Conservation (phyloP, 2,797 vertebrate species). For the Semotilus atromaculatus region DNA sequence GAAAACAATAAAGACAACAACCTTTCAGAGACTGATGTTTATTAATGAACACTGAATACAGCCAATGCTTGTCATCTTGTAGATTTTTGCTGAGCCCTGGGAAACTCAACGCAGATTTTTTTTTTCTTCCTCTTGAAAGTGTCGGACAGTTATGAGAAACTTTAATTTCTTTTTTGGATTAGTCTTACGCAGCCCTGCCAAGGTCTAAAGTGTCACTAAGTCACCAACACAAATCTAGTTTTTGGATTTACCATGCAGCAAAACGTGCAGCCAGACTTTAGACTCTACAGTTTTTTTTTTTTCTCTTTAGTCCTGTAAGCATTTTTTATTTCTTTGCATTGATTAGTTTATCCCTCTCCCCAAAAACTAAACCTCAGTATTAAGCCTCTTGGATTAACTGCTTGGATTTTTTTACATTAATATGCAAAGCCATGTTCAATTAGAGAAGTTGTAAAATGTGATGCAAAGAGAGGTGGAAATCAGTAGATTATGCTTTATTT, state of each 20-base stretch:
- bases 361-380: conserved; percentile 57
- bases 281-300: conserved; percentile 62
- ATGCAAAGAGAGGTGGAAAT: conserved; percentile 50
- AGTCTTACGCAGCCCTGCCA: conserved; percentile 62
- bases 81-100: conserved; percentile 71
- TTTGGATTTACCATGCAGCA: conserved; percentile 68
- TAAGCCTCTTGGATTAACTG: conserved; percentile 67
- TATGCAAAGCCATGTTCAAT: conserved; percentile 65
- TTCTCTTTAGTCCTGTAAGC: conserved; percentile 67
- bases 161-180: conserved; percentile 74
- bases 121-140: conserved; percentile 59
- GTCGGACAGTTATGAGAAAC: conserved; percentile 67
- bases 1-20: conserved; percentile 32
- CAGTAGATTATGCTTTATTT: conserved; percentile 40
- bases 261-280: conserved; percentile 60
- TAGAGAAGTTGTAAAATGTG: conserved; percentile 54
- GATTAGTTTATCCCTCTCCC: conserved; percentile 67
- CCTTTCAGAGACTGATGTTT: conserved; percentile 61
- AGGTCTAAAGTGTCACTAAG: conserved; percentile 70
- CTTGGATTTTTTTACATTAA: conserved; percentile 61
- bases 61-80: conserved; percentile 66
- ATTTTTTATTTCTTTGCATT: conserved; percentile 68
- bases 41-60: conserved; percentile 59
- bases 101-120: conserved; percentile 62
- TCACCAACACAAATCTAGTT: conserved; percentile 74